Evolutionary conservation across 2,888 invertebrate genomes (phyloP).

Genomic region (Coronaproctus castanopsis): DNA sequence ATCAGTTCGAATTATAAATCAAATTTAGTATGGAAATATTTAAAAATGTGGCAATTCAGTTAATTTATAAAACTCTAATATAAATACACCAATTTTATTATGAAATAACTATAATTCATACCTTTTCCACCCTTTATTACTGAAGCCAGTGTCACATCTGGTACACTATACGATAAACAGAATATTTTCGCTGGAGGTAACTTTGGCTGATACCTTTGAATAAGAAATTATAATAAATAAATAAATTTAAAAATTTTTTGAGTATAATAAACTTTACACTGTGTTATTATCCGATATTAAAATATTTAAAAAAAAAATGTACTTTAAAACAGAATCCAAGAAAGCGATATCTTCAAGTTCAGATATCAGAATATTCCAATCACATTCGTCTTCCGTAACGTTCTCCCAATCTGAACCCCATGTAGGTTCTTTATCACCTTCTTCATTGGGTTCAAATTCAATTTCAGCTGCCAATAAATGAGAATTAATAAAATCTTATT

Average conservation of each 20-base stretch:
- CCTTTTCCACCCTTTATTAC: slow-evolving; percentile 13
- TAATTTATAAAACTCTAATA: no score
- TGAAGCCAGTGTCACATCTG: slow-evolving; percentile 9
- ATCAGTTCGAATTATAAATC: no score
- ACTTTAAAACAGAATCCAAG: slow-evolving; percentile 31
- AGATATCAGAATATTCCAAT: slow-evolving; percentile 68
- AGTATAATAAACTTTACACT: no score
- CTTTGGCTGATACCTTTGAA: slow-evolving; percentile 5
- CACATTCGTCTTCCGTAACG: slow-evolving; percentile 31
- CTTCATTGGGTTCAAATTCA: slow-evolving; percentile 13
- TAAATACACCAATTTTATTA: no score
- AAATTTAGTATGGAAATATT: no score
- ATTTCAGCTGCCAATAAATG: slow-evolving; percentile 2
- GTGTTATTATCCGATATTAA: no score
- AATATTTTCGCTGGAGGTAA: slow-evolving; percentile 7
- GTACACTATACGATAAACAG: slow-evolving; percentile 6
- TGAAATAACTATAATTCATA: no score
- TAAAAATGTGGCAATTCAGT: no score
- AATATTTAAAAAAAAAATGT: no score
- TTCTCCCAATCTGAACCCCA: slow-evolving; percentile 15
- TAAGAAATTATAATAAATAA: background rate
- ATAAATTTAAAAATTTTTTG: no score
- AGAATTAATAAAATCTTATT: slow-evolving; percentile 1
- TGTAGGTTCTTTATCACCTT: slow-evolving; percentile 13
- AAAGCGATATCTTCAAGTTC: slow-evolving; percentile 75